Conservation (phyloP, 2,888 invertebrate species). For the Schrankia costaestrigalis region DNA sequence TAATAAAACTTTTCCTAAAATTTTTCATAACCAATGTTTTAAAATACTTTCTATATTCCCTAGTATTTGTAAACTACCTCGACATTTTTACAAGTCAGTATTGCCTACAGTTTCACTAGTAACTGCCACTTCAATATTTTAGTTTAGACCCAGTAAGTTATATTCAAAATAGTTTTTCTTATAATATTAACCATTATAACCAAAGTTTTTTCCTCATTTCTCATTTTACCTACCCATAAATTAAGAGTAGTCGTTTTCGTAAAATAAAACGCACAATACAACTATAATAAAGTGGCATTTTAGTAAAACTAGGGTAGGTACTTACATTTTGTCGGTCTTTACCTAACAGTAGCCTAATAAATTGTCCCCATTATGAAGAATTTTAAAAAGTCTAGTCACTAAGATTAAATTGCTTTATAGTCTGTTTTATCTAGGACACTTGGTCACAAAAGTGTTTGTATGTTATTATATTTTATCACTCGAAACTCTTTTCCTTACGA, state of each 20-base stretch:
- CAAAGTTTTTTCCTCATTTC: too few species aligned
- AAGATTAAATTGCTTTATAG: conserved; percentile 39
- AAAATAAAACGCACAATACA: conserved; percentile 35
- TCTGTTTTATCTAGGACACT: conserved; percentile 27
- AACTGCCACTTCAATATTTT: conserved; percentile 30
- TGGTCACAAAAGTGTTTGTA: conserved; percentile 34
- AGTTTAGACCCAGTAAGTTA: too few species aligned
- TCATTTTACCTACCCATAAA: neutral
- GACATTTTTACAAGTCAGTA: conserved; percentile 39
- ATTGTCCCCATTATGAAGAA: conserved; percentile 43
- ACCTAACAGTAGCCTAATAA: conserved; percentile 42
- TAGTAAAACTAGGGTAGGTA: conserved; percentile 30
- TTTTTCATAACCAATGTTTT: conserved; percentile 44
- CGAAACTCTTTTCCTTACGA: conserved; percentile 13
- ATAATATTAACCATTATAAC: too few species aligned
- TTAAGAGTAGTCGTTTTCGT: conserved; percentile 6
- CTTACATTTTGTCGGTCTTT: conserved; percentile 31
- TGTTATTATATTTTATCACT: conserved; percentile 24
- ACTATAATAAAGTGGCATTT: conserved; percentile 23
- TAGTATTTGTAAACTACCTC: conserved; percentile 53
- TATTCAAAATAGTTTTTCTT: too few species aligned
- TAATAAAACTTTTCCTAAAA: conserved; percentile 41
- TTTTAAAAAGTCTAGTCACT: conserved; percentile 46
- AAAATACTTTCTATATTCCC: conserved; percentile 41
- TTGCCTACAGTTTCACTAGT: conserved; percentile 25